These are phyloP conservation scores for Catharus bicknelli DNA, from an alignment of 2,113 vertebrate species.

Conservation along the genomic window DNA sequence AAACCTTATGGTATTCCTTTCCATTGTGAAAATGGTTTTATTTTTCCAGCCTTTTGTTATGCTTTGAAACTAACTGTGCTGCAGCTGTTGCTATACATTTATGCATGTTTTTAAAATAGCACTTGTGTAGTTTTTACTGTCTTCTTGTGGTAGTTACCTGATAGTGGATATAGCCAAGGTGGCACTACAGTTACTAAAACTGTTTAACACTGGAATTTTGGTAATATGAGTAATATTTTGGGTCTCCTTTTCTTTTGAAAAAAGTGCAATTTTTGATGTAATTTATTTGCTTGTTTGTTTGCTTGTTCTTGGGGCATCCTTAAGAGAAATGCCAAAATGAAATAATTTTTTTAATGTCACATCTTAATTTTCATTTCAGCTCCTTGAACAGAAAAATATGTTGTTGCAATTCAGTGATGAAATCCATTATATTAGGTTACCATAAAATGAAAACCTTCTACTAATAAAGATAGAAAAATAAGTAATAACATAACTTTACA, in stretches of 20 bases:
- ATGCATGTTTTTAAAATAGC: background rate
- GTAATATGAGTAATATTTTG: background rate
- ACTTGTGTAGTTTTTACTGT: background rate
- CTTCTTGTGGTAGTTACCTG: background rate
- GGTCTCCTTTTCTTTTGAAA: conserved; percentile 3
- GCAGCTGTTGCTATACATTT: background rate
- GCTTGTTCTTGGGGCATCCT: background rate
- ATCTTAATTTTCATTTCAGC: conserved; percentile 1
- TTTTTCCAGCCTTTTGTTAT: background rate
- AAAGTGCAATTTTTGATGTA: background rate
- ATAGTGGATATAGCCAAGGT: background rate
- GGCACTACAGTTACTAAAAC: background rate
- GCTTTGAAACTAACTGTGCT: background rate
- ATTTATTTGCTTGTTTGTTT: background rate
- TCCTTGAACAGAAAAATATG: background rate
- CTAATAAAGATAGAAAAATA: background rate
- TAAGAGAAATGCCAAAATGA: background rate
- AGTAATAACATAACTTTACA: background rate
- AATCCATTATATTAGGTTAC: background rate
- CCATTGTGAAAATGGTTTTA: background rate
- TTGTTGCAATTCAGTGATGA: background rate
- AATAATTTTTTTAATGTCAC: background rate
- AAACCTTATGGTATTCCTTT: background rate
- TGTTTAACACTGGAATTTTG: background rate
- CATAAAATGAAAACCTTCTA: background rate